A percentile compares a stretch with the other conserved stretches of the same genome.
phyloP scores from a whole-genome alignment of 2,888 invertebrate species.

The Onchidella celtica region DNA sequence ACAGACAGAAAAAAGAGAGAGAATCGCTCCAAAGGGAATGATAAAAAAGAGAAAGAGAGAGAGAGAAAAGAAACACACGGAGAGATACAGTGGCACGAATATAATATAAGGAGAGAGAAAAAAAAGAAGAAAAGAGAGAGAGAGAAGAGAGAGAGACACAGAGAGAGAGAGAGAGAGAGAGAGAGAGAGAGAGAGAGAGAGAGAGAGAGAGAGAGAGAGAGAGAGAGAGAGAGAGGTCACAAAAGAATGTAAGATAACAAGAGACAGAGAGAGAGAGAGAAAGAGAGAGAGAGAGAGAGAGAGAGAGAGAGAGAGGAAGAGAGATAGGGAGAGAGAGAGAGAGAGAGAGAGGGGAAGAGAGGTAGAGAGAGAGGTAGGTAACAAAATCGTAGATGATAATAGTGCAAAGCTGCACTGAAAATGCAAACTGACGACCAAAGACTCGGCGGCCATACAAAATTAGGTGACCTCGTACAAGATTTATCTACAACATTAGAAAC shows the following conservation, averaged over 20 bases:
- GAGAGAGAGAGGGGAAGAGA: no score
- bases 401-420: no score
- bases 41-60: constrained; percentile 17
- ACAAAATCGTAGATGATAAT: no score
- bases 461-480: no score
- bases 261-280: constrained; percentile 11
- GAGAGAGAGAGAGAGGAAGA: constrained; percentile 7
- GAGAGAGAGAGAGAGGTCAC: constrained; percentile 1
- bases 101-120: background rate
- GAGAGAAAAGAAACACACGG: background rate
- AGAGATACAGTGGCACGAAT: background rate
- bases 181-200: constrained; percentile 17
- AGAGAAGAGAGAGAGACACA: constrained; percentile 16
- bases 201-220: constrained; percentile 23
- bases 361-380: no score
- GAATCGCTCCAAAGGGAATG: background rate
- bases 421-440: no score
- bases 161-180: background rate
- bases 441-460: no score
- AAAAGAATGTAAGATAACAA: constrained; percentile 7
- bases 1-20: no score
- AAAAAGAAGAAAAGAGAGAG: background rate
- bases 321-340: background rate
- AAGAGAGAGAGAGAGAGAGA: background rate
- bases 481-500: no score